Base-by-base conservation (phyloP, 2,797 vertebrate species). In the Intellagama lesueurii region DNA sequence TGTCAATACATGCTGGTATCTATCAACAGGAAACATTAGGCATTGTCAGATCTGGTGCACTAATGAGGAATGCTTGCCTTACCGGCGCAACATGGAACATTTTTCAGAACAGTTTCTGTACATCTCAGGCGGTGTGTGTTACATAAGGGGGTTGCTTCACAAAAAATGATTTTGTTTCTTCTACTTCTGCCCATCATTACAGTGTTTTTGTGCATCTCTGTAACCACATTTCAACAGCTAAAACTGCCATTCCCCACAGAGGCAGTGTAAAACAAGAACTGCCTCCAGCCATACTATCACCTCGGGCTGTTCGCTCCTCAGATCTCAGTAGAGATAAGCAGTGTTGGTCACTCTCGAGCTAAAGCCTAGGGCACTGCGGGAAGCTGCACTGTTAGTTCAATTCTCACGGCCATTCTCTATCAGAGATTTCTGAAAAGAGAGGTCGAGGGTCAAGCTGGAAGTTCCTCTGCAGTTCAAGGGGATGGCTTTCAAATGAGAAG, bases 1-100 rank as follows among this genome's bases (percentile, higher is more conserved):
- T 97, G 95, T 96, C 93, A 92, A 79, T 96, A 94, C 91, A 91
- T 47, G 60, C 83, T 93, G 96, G 95, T 93, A 95, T 94, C 95
- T 96, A 95, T 94, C 96, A 95, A 96, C 96, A 97, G 98, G 97
- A 98, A 97, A 96, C 88, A 97, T 97, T 95, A 96, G 96, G 95
- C 0, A 9, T 94, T 90, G 90, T 90, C 60, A 0, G 90, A 91
- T 92, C 0, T 69, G 90, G 89, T 69, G 75, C 87, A 92, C 90
- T 24, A 89, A 85, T 89, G 83, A 88, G 92, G 94, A 93, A 89
- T 83, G 32, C 9, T 7, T 81, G 86, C 84, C 95, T 93, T 92
- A 87, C 92, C 90, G 85, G 86, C 91, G 87, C 82, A 83, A 88
- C 93, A 92, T 87, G 75, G 91, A 89, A 92, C 84, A 94, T 89